Evolutionary conservation across 2,797 vertebrate genomes (phyloP), one percentile per base, ranked within the genome.

Genomic region (Buphagus erythrorhynchus): DNA sequence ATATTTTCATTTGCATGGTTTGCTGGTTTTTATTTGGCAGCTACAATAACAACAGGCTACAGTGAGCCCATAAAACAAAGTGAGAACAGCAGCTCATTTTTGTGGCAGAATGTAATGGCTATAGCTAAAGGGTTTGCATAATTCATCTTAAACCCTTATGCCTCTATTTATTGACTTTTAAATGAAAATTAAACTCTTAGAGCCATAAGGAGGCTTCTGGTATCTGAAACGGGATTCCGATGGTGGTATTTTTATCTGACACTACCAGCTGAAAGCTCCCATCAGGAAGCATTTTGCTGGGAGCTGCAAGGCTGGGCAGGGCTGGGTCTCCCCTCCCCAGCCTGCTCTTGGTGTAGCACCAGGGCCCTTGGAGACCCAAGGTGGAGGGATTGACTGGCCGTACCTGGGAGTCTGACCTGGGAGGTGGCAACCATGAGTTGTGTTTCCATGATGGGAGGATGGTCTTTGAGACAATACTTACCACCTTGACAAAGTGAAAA

Each of bases 1-100:
- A 54, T 97, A 96, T 98, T 97, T 98, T 97, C 97, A 97, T 98
- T 98, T 98, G 95, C 97, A 98, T 97, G 98, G 97, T 97, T 98
- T 98, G 95, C 96, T 98, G 95, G 85, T 88, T 98, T 98, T 98
- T 98, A 98, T 98, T 97, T 98, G 97, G 94, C 97, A 98, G 97
- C 97, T 97, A 97, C 91, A 96, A 96, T 97, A 98, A 98, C 97
- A 98, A 97, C 81, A 86, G 93, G 95, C 97, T 97, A 97, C 55
- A 51, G 83, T 20, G 90, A 97, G 92, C 90, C 95, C 96, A 97
- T 98, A 98, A 98, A 98, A 98, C 97, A 98, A 97, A 98, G 98
- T 97, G 96, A 97, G 96, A 98, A 95, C 97, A 98, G 97, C 97
- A 95, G 97, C 97, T 97, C 97, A 58, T 98, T 98, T 97, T 96